Evolutionary conservation across 2,797 vertebrate genomes (phyloP).

Genomic region (Fratercula arctica): DNA sequence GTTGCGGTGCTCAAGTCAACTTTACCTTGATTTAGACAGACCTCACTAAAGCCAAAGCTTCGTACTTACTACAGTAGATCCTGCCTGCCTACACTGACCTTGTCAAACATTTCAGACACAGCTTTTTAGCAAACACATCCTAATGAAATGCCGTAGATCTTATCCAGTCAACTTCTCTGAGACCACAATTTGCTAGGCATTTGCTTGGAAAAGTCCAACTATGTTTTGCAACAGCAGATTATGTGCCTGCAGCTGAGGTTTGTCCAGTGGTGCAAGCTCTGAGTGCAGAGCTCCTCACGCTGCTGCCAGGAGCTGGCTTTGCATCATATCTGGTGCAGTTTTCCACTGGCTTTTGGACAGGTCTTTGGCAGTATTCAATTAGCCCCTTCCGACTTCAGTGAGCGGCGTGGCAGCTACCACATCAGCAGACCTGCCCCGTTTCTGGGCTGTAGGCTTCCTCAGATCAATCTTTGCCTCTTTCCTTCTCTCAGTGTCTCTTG

Average conservation of each 20-base stretch:
- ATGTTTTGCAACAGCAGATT: background rate
- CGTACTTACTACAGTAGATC: background rate
- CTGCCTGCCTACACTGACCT: background rate
- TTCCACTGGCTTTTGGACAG: background rate
- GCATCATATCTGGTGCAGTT: background rate
- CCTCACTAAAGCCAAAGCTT: background rate
- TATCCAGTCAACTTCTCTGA: background rate
- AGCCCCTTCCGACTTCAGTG: background rate
- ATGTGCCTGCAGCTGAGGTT: background rate
- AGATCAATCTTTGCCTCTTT: background rate
- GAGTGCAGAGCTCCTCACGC: background rate
- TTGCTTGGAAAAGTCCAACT: background rate
- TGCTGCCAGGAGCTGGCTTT: background rate
- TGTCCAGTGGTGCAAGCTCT: background rate
- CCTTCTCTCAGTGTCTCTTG: background rate
- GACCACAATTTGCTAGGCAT: background rate
- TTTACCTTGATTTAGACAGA: background rate
- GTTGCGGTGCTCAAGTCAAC: background rate
- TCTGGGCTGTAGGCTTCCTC: background rate
- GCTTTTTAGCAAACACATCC: slow-evolving; percentile 16
- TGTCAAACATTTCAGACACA: slow-evolving; percentile 47
- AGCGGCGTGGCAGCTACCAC: rapidly evolving
- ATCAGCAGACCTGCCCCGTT: background rate
- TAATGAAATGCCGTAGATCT: background rate
- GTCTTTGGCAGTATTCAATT: background rate